A percentile compares a stretch with the other conserved stretches of the same genome.
These are phyloP conservation scores for Crepidodera aurea DNA, from an alignment of 2,888 invertebrate genomes.

Conservation along the genomic window DNA sequence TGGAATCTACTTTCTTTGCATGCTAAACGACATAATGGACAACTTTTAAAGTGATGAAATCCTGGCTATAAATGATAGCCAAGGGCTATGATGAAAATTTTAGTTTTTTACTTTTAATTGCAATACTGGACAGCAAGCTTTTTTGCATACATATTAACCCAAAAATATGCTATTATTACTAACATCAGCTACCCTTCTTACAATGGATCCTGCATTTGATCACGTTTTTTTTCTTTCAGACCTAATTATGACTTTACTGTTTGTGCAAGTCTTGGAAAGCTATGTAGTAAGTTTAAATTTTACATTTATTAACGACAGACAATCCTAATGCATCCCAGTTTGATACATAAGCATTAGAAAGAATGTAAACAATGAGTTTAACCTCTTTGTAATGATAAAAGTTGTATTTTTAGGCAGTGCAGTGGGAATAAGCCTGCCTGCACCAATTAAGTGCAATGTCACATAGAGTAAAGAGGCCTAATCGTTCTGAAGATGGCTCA, in stretches of 20 bases:
- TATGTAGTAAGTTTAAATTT: constrained; percentile 67
- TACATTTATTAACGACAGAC: not conserved
- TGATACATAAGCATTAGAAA: not conserved
- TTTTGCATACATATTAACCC: constrained; percentile 18
- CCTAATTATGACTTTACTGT: constrained; percentile 56
- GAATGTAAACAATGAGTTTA: not conserved
- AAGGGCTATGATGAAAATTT: constrained; percentile 51
- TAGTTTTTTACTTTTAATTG: constrained; percentile 43
- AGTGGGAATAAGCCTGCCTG: constrained; percentile 54
- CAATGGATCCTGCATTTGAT: constrained; percentile 13
- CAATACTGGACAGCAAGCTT: constrained; percentile 37
- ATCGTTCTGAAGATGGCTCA: constrained; percentile 73
- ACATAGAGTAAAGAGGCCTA: constrained; percentile 80
- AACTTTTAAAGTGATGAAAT: constrained; percentile 29
- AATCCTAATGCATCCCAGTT: not conserved
- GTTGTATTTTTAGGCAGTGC: constrained; percentile 56
- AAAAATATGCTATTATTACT: constrained; percentile 6
- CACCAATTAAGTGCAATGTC: constrained; percentile 68
- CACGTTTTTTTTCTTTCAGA: constrained; percentile 56
- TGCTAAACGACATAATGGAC: constrained; percentile 30
- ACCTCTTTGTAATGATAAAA: not conserved
- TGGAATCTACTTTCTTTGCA: constrained; percentile 39
- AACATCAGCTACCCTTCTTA: not conserved
- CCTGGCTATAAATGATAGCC: constrained; percentile 46
- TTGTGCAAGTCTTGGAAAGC: constrained; percentile 60